Evolutionary conservation across 2,113 vertebrate species (phyloP).

Genomic region (Sinosuthora webbiana): DNA sequence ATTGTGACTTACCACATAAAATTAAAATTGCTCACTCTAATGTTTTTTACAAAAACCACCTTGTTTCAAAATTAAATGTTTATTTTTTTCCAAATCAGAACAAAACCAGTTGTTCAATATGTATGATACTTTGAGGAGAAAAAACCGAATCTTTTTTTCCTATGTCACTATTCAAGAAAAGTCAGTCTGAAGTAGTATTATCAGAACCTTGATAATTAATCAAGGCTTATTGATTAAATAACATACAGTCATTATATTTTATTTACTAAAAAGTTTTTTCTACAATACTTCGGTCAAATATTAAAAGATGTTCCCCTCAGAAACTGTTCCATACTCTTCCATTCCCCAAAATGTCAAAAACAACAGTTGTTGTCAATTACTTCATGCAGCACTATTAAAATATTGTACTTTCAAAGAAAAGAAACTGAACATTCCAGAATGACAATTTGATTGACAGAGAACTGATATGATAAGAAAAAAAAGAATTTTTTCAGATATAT

Average conservation of each 20-base stretch:
- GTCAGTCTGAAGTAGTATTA: background rate
- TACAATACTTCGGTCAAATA: background rate
- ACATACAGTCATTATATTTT: background rate
- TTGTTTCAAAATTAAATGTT: background rate
- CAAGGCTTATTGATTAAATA: background rate
- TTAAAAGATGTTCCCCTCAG: background rate
- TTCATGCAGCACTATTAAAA: background rate
- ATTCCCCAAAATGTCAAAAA: background rate
- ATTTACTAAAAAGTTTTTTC: background rate
- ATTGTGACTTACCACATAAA: background rate
- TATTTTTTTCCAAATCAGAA: background rate
- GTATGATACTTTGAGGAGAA: too few relatives aligned
- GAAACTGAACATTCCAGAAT: background rate
- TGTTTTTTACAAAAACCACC: background rate
- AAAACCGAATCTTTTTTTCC: background rate
- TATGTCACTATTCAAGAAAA: background rate
- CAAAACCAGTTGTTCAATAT: background rate
- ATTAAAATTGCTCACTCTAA: background rate
- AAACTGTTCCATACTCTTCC: background rate
- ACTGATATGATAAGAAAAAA: background rate
- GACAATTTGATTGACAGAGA: background rate
- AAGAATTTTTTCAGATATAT: rapidly evolving
- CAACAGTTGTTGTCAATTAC: background rate
- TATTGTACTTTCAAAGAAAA: background rate
- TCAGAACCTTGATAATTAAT: background rate